Percentiles rank a stretch among this genome's conserved stretches.
Conservation (phyloP, 2,888 invertebrate species). For the Apomyelois bistriatella region DNA sequence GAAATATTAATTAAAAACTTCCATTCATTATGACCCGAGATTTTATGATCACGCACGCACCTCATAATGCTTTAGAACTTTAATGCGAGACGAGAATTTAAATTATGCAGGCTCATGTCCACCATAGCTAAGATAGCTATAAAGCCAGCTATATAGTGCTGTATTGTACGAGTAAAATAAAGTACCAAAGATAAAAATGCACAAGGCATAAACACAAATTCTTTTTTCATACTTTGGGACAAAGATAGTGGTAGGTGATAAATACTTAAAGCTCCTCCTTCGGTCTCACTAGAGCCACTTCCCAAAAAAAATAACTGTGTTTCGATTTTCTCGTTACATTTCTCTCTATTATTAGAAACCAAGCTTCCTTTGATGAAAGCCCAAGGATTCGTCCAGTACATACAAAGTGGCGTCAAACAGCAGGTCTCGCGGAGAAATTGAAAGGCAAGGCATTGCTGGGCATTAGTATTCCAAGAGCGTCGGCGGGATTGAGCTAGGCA, state of each 20-base stretch:
- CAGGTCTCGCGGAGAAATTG: slow-evolving; percentile 51
- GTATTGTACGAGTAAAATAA: background rate
- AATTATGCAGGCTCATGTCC: background rate
- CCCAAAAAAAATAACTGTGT: too few species aligned
- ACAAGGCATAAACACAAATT: too few species aligned
- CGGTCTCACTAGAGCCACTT: too few species aligned
- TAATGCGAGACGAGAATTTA: background rate
- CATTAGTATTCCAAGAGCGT: slow-evolving; percentile 68
- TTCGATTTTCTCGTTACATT: slow-evolving; percentile 5
- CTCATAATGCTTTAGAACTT: background rate
- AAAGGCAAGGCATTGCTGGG: slow-evolving; percentile 47
- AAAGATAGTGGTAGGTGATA: too few species aligned
- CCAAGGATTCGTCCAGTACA: slow-evolving; percentile 32
- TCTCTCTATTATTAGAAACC: slow-evolving; percentile 26
- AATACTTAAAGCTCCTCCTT: too few species aligned
- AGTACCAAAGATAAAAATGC: too few species aligned
- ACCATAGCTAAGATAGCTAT: too few species aligned
- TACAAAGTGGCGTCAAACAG: slow-evolving; percentile 44
- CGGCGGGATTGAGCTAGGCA: slow-evolving; percentile 57
- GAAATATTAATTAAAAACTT: too few species aligned
- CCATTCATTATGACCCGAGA: background rate
- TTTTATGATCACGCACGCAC: background rate
- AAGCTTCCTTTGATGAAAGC: slow-evolving; percentile 35
- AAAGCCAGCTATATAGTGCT: background rate
- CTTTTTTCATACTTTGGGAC: too few species aligned